Conservation (phyloP, 2,797 vertebrate species). For the Pteropus rufus region DNA sequence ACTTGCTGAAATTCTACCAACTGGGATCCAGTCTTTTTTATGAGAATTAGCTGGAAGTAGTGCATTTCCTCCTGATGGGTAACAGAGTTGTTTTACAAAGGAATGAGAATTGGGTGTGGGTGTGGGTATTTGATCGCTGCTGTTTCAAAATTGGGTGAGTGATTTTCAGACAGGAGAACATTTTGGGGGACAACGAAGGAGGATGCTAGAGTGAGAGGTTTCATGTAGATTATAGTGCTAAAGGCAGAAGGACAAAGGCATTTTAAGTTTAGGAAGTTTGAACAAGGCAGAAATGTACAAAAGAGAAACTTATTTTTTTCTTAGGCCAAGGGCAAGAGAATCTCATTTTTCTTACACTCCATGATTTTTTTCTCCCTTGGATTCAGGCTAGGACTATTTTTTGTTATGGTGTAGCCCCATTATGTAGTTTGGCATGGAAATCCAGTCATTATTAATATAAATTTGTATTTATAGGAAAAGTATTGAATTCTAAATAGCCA, state of each 20-base stretch:
- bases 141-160: background rate
- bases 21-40: background rate
- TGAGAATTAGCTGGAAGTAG: background rate
- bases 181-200: background rate
- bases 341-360: background rate
- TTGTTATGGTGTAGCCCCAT: background rate
- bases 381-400: background rate
- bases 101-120: background rate
- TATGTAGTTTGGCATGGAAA: background rate
- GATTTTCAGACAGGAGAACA: background rate
- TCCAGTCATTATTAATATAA: background rate
- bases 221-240: background rate
- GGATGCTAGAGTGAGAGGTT: background rate
- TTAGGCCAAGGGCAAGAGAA: background rate
- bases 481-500: background rate
- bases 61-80: background rate
- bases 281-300: background rate
- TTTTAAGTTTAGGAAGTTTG: background rate
- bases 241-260: background rate
- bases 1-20: conserved; percentile 14
- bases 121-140: background rate
- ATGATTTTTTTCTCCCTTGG: background rate
- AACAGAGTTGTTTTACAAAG: background rate
- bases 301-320: background rate
- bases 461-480: background rate